Evolutionary conservation across 2,797 vertebrate genomes (phyloP), one percentile per base, ranked within the genome.

Genomic region (Fringilla coelebs): DNA sequence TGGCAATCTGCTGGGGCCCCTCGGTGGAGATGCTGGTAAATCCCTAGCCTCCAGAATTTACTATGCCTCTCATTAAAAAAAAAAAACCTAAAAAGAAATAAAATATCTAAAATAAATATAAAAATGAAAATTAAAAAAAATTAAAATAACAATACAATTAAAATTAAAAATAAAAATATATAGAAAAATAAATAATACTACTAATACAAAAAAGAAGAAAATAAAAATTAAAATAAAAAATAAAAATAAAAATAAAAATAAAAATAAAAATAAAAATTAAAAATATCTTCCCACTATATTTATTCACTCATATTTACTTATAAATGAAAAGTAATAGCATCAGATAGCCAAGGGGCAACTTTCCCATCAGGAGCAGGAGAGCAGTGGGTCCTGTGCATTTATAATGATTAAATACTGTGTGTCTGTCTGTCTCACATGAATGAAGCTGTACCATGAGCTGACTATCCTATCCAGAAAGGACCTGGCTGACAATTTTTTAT

Each of bases 281-380:
- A n/a, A 22, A 55, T 19, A n/a, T 26, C 12, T 2, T 68, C 65
- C 13, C 18, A 43, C 43, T 49, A 13, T 57, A 73, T 88, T 75
- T 72, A 57, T 77, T 80, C 38, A 52, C 49, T 92, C 72, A 11
- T 83, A 65, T 81, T 90, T 85, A 46, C 60, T 61, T 71, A 60
- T 9, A 92, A 96, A 91, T 87, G 52, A 80, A 87, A 90, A 94
- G 43, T 63, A 77, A 90, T 82, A 63, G 32, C 25, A 36, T 85
- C 85, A 88, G 75, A 68, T 46, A 58, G 36, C 45, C 45, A 65
- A 82, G 68, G 63, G 84, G 48, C 45, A 74, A 34, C 45, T 82
- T 87, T 79, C 88, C 74, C 4, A 5, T 24, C 51, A 66, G 66
- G 2, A 82, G 54, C 58, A 90, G 55, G 66, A 81, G 40, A 88